phyloP scores from a whole-genome alignment of 2,888 invertebrate species.

The Pseudoips prasinana region DNA sequence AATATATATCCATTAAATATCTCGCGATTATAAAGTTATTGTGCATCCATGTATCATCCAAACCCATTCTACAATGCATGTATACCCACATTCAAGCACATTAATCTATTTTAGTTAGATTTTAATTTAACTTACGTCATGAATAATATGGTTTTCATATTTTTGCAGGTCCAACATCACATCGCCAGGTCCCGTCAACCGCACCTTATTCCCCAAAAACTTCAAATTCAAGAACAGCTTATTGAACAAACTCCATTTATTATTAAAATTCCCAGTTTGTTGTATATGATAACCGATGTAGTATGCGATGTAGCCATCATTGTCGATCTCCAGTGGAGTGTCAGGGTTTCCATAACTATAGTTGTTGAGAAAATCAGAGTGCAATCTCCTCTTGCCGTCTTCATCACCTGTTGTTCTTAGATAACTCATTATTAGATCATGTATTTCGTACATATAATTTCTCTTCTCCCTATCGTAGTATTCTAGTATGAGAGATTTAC shows the following conservation, averaged over 20 bases:
- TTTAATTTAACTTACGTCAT: constrained; percentile 75
- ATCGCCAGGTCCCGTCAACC: constrained; percentile 86
- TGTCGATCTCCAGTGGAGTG: constrained; percentile 81
- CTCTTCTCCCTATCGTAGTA: constrained; percentile 82
- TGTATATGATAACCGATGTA: constrained; percentile 87
- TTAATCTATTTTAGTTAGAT: no score
- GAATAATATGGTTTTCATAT: constrained; percentile 82
- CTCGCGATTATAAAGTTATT: no score
- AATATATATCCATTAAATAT: no score
- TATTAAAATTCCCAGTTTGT: constrained; percentile 66
- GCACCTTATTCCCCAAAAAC: constrained; percentile 87
- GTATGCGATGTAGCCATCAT: constrained; percentile 88
- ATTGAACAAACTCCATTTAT: constrained; percentile 78
- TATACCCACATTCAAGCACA: no score
- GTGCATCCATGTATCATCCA: no score
- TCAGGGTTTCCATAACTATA: constrained; percentile 78
- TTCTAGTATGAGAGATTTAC: constrained; percentile 85
- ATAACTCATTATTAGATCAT: constrained; percentile 85
- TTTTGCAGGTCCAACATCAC: constrained; percentile 85
- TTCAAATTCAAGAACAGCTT: constrained; percentile 84
- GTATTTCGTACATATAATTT: constrained; percentile 86
- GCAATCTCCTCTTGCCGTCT: constrained; percentile 72
- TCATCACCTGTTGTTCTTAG: constrained; percentile 71
- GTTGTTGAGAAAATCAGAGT: constrained; percentile 81
- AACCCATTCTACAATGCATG: no score